A percentile compares a stretch with the other conserved stretches of the same genome.
phyloP scores from a whole-genome alignment of 2,113 vertebrate genomes.

The Cochlearius cochlearius region DNA sequence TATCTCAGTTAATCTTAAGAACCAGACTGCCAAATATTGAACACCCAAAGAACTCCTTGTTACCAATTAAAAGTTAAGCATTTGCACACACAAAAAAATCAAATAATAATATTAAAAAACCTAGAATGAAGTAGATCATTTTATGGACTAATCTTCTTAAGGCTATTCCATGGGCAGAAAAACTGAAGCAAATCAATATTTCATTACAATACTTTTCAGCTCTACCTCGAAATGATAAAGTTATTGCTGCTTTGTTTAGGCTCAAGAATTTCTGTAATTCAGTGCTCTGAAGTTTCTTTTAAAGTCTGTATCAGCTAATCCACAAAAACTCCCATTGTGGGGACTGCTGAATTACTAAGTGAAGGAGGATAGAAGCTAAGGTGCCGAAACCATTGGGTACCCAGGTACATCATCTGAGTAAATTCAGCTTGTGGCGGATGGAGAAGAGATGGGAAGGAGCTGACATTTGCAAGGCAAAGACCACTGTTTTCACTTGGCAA shows the following conservation, averaged over 20 bases:
- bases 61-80: neutral
- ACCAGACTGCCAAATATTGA: neutral
- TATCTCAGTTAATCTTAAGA: neutral
- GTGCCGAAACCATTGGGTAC: neutral
- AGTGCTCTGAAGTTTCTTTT: neutral
- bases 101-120: neutral
- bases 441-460: neutral
- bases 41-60: neutral
- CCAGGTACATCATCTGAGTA: neutral
- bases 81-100: neutral
- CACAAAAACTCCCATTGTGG: neutral
- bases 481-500: neutral
- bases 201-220: neutral
- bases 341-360: neutral
- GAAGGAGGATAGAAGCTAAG: neutral
- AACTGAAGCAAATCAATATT: neutral
- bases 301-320: neutral
- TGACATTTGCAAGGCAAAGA: neutral
- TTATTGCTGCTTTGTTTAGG: neutral
- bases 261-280: neutral
- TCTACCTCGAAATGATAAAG: neutral
- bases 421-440: neutral
- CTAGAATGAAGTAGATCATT: neutral
- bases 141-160: neutral
- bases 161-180: neutral